Evolutionary conservation across 2,113 vertebrate species (phyloP).

Genomic region (Pelvicachromis taeniatus): DNA sequence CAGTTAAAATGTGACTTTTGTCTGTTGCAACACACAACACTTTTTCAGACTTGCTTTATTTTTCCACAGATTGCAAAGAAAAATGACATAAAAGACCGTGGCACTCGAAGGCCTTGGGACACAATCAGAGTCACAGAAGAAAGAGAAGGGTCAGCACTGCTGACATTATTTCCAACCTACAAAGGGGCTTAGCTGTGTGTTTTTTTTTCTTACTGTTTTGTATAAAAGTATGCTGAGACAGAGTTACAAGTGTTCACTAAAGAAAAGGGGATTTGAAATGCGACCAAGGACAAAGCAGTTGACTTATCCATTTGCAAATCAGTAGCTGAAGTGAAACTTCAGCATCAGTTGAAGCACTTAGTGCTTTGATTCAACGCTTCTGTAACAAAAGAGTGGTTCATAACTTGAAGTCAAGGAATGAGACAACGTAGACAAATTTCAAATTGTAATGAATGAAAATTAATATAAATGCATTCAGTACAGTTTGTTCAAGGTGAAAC

Average conservation of each 20-base stretch:
- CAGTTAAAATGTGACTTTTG: constrained; percentile 30
- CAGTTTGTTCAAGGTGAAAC: constrained; percentile 19
- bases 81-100: not conserved
- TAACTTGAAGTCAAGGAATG: not conserved
- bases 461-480: not conserved
- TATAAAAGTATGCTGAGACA: not conserved
- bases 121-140: constrained; percentile 2
- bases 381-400: not conserved
- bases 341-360: not conserved
- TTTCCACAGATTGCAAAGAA: constrained; percentile 8
- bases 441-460: not conserved
- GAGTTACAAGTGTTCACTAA: not conserved
- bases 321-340: constrained; percentile 19
- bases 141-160: not conserved
- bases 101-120: constrained; percentile 10
- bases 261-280: constrained; percentile 2
- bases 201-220: constrained; percentile 2
- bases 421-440: not conserved
- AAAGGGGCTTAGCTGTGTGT: not conserved
- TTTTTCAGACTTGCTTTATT: not conserved
- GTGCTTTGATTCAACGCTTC: not conserved
- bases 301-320: constrained; percentile 1
- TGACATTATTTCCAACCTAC: constrained; percentile 9
- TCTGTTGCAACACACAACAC: not conserved
- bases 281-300: constrained; percentile 20